These are phyloP conservation scores for Anguilla japonica DNA, from an alignment of 2,113 vertebrate species.

Conservation along the genomic window DNA sequence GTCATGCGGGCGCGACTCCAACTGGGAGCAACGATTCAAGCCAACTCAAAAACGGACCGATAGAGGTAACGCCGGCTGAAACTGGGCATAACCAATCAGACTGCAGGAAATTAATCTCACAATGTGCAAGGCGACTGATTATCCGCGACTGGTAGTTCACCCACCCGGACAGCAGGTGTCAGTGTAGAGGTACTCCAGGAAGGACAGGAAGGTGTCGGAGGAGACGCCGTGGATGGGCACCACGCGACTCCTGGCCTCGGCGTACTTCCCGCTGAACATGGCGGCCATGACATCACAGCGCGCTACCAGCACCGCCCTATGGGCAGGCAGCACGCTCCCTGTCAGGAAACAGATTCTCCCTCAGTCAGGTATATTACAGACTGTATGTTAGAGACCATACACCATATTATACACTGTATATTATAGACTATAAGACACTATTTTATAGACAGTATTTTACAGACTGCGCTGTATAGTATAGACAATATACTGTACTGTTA, in stretches of 20 bases:
- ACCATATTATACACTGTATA: too few relatives aligned
- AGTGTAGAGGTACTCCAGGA: slow-evolving; percentile 95
- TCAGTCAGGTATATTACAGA: not conserved
- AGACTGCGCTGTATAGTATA: too few relatives aligned
- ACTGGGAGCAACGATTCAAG: too few relatives aligned
- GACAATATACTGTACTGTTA: too few relatives aligned
- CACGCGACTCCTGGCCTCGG: slow-evolving; percentile 85
- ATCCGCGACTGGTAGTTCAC: slow-evolving; percentile 42
- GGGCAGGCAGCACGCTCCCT: slow-evolving; percentile 88
- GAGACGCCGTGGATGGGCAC: slow-evolving; percentile 92
- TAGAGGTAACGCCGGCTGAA: too few relatives aligned
- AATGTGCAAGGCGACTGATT: not conserved
- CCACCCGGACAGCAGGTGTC: slow-evolving; percentile 94
- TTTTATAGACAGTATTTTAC: too few relatives aligned
- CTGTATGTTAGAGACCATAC: too few relatives aligned
- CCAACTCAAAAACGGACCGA: too few relatives aligned
- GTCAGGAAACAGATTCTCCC: slow-evolving; percentile 9
- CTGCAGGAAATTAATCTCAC: too few relatives aligned
- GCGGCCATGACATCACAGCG: slow-evolving; percentile 97
- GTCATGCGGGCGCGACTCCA: too few relatives aligned
- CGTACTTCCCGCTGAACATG: slow-evolving; percentile 95
- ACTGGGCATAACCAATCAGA: too few relatives aligned
- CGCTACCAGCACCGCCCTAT: slow-evolving; percentile 89
- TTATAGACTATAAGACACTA: too few relatives aligned
- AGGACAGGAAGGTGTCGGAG: slow-evolving; percentile 94